Evolutionary conservation across 1,140 invertebrate species (phyloP).

Genomic region (Alviniconcha marisindica): DNA sequence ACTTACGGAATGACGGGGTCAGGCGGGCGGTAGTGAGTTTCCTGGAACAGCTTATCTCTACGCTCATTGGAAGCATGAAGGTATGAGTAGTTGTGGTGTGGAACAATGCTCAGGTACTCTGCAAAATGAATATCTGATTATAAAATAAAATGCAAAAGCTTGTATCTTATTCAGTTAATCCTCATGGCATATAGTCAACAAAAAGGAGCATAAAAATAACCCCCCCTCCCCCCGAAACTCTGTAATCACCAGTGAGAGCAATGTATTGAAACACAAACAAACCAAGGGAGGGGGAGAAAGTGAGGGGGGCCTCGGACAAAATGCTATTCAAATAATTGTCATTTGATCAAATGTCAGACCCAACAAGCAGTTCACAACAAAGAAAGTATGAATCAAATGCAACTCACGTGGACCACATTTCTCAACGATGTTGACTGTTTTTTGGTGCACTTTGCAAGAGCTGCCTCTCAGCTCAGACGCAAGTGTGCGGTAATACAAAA

Average conservation of each 20-base stretch:
- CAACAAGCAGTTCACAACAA: too few relatives aligned
- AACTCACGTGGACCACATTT: conserved; percentile 29
- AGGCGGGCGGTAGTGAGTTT: background rate
- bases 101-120: conserved; percentile 29
- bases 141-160: too few relatives aligned
- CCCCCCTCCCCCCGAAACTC: too few relatives aligned
- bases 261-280: too few relatives aligned
- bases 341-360: too few relatives aligned
- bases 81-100: conserved; percentile 29
- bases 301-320: too few relatives aligned
- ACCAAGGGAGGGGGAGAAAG: too few relatives aligned
- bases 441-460: background rate
- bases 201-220: too few relatives aligned
- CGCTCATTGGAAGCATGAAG: conserved; percentile 19
- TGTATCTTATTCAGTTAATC: too few relatives aligned
- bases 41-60: background rate
- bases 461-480: background rate
- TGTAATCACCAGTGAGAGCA: too few relatives aligned
- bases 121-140: background rate
- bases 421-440: background rate
- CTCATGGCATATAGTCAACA: too few relatives aligned
- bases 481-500: background rate
- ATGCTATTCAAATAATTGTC: too few relatives aligned
- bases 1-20: conserved; percentile 7
- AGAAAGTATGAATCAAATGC: background rate